A percentile compares a stretch with the other conserved stretches of the same genome.
Evolutionary conservation across 35 echinoderm and acorn worm genomes (phyloP).

Genomic region (Diadema setosum): DNA sequence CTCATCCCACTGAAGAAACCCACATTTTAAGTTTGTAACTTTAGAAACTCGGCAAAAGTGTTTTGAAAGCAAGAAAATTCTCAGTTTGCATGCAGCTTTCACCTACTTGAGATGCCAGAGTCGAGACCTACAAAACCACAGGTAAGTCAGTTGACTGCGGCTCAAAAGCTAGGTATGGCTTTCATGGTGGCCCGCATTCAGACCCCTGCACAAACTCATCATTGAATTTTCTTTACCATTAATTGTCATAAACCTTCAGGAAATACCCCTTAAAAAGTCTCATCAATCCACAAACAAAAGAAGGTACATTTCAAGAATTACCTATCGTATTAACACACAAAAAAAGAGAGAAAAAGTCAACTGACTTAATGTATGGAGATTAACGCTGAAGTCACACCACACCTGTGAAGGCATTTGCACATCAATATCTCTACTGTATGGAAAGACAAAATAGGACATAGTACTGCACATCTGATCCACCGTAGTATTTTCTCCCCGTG

Average conservation of each 20-base stretch:
- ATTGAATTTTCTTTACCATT: not conserved
- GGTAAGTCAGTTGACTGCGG: not conserved
- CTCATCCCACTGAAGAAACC: too few relatives aligned
- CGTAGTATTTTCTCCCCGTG: too few relatives aligned
- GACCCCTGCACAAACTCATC: conserved; percentile 19
- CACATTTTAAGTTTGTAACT: too few relatives aligned
- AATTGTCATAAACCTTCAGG: not conserved
- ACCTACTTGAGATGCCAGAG: not conserved
- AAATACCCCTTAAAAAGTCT: not conserved
- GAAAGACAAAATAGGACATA: too few relatives aligned
- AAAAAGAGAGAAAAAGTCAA: too few relatives aligned
- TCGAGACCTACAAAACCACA: not conserved
- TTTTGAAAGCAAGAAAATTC: too few relatives aligned
- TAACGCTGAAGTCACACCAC: not conserved
- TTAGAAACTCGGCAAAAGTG: too few relatives aligned
- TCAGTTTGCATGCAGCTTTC: not conserved
- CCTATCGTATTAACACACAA: too few relatives aligned
- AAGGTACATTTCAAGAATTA: not conserved
- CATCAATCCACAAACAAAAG: not conserved
- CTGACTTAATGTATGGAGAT: too few relatives aligned
- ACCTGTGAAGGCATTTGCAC: not conserved
- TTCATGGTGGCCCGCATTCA: not conserved
- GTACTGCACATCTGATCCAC: too few relatives aligned
- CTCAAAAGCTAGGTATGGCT: not conserved
- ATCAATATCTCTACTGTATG: too few relatives aligned